Percentiles rank a stretch among this genome's conserved stretches.
Conservation (phyloP, 2,888 invertebrate species). For the Agriopis marginaria region DNA sequence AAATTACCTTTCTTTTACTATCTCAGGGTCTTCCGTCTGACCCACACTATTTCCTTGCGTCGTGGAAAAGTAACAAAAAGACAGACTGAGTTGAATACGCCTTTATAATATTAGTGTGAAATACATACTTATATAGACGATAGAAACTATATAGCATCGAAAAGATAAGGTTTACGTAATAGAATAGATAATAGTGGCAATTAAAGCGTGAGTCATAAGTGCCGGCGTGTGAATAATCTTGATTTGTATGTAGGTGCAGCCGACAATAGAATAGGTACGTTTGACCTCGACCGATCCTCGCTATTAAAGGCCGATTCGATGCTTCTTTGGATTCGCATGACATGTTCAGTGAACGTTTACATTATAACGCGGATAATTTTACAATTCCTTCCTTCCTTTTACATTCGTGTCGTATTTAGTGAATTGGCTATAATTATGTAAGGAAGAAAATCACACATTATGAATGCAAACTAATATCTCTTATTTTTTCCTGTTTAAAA, state of each 20-base stretch:
- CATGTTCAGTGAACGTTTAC: constrained; percentile 15
- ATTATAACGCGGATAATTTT: neutral
- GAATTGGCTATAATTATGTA: too few species aligned
- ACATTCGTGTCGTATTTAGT: too few species aligned
- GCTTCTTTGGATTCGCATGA: constrained; percentile 35
- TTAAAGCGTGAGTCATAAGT: constrained; percentile 39
- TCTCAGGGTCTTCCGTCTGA: too few species aligned
- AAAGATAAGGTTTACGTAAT: constrained; percentile 32
- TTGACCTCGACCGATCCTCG: constrained; percentile 75
- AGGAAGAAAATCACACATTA: too few species aligned
- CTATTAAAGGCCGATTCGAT: constrained; percentile 42
- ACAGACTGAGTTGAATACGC: too few species aligned
- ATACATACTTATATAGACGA: neutral
- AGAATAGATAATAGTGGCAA: constrained; percentile 39
- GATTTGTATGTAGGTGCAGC: constrained; percentile 53
- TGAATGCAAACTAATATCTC: too few species aligned
- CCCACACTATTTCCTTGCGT: too few species aligned
- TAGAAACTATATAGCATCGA: constrained; percentile 8
- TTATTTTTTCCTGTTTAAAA: too few species aligned
- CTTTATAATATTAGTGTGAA: neutral
- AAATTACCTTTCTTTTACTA: too few species aligned
- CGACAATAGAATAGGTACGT: constrained; percentile 74
- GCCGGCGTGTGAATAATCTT: constrained; percentile 59
- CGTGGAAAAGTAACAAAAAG: too few species aligned
- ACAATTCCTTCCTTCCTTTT: neutral